Percentiles rank a stretch among this genome's conserved stretches.
Evolutionary conservation across 2,113 vertebrate genomes (phyloP).

Genomic region (Parotia lawesii): DNA sequence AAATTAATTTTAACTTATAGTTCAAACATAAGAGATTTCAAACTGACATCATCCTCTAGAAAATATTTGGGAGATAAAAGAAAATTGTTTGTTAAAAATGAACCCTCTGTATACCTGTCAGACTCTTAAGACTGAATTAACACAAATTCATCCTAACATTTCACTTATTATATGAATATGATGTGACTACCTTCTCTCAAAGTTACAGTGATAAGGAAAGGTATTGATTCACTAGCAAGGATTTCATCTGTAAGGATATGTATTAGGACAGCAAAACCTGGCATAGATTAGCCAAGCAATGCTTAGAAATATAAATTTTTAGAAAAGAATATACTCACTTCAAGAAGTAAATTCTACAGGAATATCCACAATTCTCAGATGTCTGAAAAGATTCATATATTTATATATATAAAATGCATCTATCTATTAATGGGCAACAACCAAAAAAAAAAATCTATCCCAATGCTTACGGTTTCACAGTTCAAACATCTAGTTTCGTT

Average conservation of each 20-base stretch:
- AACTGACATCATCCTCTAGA: background rate
- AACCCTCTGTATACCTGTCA: background rate
- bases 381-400: slow-evolving; percentile 52
- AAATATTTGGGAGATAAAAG: background rate
- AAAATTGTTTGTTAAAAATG: background rate
- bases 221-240: background rate
- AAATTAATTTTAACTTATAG: background rate
- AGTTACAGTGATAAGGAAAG: background rate
- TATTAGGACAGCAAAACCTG: slow-evolving; percentile 18
- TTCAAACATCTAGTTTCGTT: slow-evolving; percentile 98
- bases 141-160: background rate
- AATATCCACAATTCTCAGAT: slow-evolving; percentile 57
- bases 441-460: background rate
- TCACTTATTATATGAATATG: background rate
- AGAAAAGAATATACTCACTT: slow-evolving; percentile 60
- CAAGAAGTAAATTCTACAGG: slow-evolving; percentile 56
- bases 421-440: slow-evolving; percentile 28
- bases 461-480: slow-evolving; percentile 90
- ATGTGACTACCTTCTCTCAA: background rate
- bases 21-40: background rate
- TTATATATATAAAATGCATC: slow-evolving; percentile 9
- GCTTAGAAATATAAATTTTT: slow-evolving; percentile 32
- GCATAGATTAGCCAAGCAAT: slow-evolving; percentile 1
- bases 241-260: background rate
- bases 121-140: background rate